These are phyloP conservation scores for Onychostruthus taczanowskii DNA, from an alignment of 2,113 vertebrate species.

Conservation along the genomic window DNA sequence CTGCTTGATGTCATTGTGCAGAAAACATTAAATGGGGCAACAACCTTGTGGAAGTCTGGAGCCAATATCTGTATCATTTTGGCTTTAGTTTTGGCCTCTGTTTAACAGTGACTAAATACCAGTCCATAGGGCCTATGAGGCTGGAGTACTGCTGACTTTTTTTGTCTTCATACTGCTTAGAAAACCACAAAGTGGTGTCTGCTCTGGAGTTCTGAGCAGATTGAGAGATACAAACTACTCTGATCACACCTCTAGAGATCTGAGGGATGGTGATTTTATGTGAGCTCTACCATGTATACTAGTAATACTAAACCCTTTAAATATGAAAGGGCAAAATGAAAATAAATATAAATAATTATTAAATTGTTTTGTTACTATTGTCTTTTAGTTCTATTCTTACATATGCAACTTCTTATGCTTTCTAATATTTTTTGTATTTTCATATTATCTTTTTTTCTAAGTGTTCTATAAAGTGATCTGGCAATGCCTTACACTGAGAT, in stretches of 20 bases:
- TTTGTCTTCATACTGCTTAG: neutral
- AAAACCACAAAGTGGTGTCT: neutral
- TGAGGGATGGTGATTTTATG: neutral
- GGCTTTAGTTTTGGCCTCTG: neutral
- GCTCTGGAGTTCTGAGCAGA: neutral
- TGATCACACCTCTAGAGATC: neutral
- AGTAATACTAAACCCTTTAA: neutral
- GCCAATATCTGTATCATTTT: neutral
- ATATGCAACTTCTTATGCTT: neutral
- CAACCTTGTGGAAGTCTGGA: neutral
- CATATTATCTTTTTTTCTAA: neutral
- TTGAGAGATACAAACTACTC: neutral
- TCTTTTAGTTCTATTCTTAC: neutral
- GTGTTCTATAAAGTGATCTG: neutral
- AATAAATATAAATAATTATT: neutral
- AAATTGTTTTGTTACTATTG: neutral
- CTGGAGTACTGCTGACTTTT: neutral
- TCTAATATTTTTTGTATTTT: neutral
- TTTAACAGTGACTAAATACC: neutral
- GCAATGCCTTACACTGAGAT: neutral
- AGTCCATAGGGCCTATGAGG: neutral
- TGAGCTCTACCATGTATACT: neutral
- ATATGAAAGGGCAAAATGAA: neutral
- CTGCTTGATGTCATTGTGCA: neutral
- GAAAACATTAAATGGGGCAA: neutral